Base-by-base conservation (phyloP, 2,888 invertebrate species). In the Cerastis rubricosa region DNA sequence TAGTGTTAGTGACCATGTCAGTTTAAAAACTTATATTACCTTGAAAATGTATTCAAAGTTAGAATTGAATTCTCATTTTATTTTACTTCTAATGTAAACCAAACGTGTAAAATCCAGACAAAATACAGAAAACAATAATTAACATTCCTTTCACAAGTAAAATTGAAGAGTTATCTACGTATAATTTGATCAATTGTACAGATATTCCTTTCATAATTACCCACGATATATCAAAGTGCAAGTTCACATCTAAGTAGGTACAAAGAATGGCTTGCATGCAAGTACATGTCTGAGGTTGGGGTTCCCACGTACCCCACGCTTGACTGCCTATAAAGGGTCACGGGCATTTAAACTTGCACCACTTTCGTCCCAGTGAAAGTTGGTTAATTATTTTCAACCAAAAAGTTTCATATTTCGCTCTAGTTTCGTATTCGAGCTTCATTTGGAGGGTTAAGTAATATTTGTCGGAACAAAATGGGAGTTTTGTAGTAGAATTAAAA, bases 381-480 rank as follows among this genome's bases (percentile, higher is more conserved):
- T 85, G 49, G 80, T 71, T 87, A 84, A 84, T 88, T 80, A 88
- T 83, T 84, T 83, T 76, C 73, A 72, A 85, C 78, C 74, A 84
- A 88, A 86, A 88, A 88, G 76, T 88, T 88, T 74, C 25, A 87
- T 83, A 84, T 86, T 87, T 82, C 71, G 68, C 70, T 82, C 74
- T 80, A 81, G 84, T 84, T 85, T 74, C 25, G 72, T 69, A 80
- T 84, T 79, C 78, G 76, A 82, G 81, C 78, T 81, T 82, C 85
- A 84, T 87, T 87, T 86, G 70, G 78, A 82, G 82, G 88, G 87
- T 88, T 85, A 75, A 83, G 80, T 82, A 73, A 74, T 76, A 75
- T 82, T 81, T 83, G 64, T 72, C 73, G 51, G 61, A 64, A 68
- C 65, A 40, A 73, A 79, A 74, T 78, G 47, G 63, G 51, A 76